phyloP scores from a whole-genome alignment of 1,140 invertebrate genomes.

The Pseudomyrmex sp. region DNA sequence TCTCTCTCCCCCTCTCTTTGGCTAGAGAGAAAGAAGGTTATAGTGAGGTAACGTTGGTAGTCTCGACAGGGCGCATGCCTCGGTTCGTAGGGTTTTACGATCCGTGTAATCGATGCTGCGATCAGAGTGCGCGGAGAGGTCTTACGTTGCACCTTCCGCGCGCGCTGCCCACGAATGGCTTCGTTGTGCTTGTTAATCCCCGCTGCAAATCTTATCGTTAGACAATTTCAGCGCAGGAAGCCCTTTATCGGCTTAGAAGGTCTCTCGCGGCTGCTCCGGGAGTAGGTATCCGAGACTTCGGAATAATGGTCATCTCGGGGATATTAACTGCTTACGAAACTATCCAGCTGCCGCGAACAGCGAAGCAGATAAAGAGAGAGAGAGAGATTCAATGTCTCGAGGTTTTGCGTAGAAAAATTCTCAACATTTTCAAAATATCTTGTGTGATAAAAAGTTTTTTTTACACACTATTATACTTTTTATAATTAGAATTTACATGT shows the following conservation, averaged over 20 bases:
- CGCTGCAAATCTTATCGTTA: constrained; percentile 64
- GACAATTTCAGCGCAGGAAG: constrained; percentile 57
- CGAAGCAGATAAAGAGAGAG: too few species aligned
- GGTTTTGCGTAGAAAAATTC: too few species aligned
- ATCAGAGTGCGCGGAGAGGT: constrained; percentile 71
- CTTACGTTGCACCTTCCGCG: constrained; percentile 68
- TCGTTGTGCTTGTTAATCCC: constrained; percentile 68
- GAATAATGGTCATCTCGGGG: constrained; percentile 35
- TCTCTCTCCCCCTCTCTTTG: too few species aligned
- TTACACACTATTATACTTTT: too few species aligned
- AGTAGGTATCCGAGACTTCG: constrained; percentile 29
- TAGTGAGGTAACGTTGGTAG: constrained; percentile 19
- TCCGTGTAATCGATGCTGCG: constrained; percentile 78
- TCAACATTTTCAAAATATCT: too few species aligned
- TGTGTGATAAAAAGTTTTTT: too few species aligned
- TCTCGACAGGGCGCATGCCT: constrained; percentile 46
- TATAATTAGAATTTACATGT: too few species aligned
- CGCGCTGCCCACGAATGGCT: constrained; percentile 56
- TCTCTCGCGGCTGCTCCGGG: constrained; percentile 4
- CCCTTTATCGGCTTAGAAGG: constrained; percentile 48
- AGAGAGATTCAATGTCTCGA: too few species aligned
- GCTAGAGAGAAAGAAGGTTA: neutral
- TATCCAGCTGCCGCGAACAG: neutral
- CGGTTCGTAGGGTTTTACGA: constrained; percentile 66
- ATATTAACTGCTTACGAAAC: neutral